Conservation (phyloP, 2,888 invertebrate genomes). For the Serripes groenlandicus region DNA sequence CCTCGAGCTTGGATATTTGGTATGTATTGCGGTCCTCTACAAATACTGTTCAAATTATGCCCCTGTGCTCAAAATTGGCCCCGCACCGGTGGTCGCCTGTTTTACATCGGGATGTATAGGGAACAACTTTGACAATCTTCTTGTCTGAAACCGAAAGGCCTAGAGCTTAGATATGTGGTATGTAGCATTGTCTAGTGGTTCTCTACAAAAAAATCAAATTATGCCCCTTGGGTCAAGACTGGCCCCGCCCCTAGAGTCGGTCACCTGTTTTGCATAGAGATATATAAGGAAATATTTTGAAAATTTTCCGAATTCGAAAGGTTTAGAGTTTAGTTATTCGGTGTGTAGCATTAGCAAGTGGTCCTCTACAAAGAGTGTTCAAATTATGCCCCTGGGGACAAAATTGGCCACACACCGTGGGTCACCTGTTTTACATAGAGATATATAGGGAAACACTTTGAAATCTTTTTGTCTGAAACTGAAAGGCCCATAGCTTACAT, state of each 20-base stretch:
- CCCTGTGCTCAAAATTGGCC: background rate
- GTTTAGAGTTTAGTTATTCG: background rate
- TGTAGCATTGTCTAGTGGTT: background rate
- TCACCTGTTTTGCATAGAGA: background rate
- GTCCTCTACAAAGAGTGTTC: background rate
- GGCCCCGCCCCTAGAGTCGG: background rate
- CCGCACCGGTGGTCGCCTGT: background rate
- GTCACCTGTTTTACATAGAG: background rate
- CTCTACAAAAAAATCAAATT: background rate
- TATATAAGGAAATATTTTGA: background rate
- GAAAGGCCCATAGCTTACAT: background rate
- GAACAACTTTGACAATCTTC: background rate
- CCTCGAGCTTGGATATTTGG: background rate
- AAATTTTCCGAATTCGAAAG: background rate
- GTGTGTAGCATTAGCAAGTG: background rate
- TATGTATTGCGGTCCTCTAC: background rate
- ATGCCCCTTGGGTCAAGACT: background rate
- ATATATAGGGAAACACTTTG: background rate
- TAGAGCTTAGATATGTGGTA: background rate
- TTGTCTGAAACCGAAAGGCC: background rate
- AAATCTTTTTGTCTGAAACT: background rate
- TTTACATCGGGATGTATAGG: background rate
- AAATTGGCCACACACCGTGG: background rate
- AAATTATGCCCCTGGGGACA: background rate
- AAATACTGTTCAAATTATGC: background rate